Evolutionary conservation across 2,888 invertebrate genomes (phyloP).

Genomic region (Leucophora obtusa): DNA sequence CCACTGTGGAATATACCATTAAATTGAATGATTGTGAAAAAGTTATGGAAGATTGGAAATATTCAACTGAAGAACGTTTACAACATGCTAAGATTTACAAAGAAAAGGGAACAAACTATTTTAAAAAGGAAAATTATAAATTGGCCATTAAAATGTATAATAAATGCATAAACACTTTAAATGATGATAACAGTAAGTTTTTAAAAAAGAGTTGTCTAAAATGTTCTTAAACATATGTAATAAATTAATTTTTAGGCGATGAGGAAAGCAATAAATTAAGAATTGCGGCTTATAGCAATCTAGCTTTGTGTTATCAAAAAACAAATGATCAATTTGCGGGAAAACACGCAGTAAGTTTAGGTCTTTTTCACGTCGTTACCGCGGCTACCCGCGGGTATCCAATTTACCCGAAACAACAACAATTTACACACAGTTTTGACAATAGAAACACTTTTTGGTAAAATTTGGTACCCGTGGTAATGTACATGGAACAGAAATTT

Average conservation of each 20-base stretch:
- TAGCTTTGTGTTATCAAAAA: conserved; percentile 88
- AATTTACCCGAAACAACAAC: too few species aligned
- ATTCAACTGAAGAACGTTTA: conserved; percentile 88
- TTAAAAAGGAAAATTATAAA: conserved; percentile 87
- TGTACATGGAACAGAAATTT: too few species aligned
- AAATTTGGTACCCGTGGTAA: too few species aligned
- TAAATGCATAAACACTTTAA: conserved; percentile 80
- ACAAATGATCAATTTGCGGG: conserved; percentile 84
- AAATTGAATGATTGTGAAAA: conserved; percentile 91
- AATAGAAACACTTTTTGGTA: too few species aligned
- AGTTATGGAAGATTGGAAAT: conserved; percentile 89
- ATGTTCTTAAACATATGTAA: background rate
- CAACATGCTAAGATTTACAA: conserved; percentile 90
- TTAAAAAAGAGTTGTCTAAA: background rate
- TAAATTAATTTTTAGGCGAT: conserved; percentile 73
- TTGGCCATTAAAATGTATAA: conserved; percentile 93
- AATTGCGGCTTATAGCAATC: conserved; percentile 87
- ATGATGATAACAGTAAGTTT: conserved; percentile 67
- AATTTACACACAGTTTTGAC: too few species aligned
- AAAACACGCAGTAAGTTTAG: conserved; percentile 82
- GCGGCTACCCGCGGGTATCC: too few species aligned
- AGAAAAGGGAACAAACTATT: conserved; percentile 93
- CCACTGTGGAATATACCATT: conserved; percentile 89
- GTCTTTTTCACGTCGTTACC: too few species aligned
- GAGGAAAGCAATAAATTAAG: conserved; percentile 81